phyloP scores from a whole-genome alignment of 2,888 invertebrate species.

The Barypeithes pellucidus region DNA sequence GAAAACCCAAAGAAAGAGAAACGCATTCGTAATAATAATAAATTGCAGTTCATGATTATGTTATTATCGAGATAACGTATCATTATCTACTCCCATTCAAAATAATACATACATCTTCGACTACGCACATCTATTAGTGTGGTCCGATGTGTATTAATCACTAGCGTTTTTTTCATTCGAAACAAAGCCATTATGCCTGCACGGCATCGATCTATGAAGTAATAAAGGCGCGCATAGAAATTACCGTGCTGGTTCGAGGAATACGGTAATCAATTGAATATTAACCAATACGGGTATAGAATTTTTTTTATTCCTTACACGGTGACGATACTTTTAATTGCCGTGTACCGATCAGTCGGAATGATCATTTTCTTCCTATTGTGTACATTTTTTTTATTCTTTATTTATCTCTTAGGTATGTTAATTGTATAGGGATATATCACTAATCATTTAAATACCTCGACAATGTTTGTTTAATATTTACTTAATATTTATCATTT shows the following conservation, averaged over 20 bases:
- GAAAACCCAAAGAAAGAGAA: constrained; percentile 17
- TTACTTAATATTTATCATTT: too few relatives aligned
- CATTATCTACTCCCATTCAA: constrained; percentile 24
- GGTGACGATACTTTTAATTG: too few relatives aligned
- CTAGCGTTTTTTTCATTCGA: constrained; percentile 18
- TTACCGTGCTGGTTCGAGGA: constrained; percentile 19
- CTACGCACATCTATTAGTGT: constrained; percentile 29
- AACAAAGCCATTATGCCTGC: constrained; percentile 32
- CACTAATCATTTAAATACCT: too few relatives aligned
- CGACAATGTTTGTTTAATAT: too few relatives aligned
- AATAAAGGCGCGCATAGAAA: constrained; percentile 9
- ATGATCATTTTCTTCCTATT: too few relatives aligned
- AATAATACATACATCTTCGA: constrained; percentile 25
- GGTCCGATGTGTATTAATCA: constrained; percentile 30
- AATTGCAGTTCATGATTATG: constrained; percentile 20
- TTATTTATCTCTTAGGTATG: too few relatives aligned
- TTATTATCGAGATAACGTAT: constrained; percentile 28
- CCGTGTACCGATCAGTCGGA: too few relatives aligned
- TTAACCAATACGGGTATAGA: constrained; percentile 8
- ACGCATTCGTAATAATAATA: constrained; percentile 25
- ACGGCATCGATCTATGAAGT: constrained; percentile 9
- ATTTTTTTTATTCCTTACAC: neutral
- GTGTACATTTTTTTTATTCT: too few relatives aligned
- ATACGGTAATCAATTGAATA: constrained; percentile 25
- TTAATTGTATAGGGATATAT: too few relatives aligned